A percentile compares a stretch with the other conserved stretches of the same genome.
Conservation (phyloP, 2,113 vertebrate genomes). For the Physeter macrocephalus region DNA sequence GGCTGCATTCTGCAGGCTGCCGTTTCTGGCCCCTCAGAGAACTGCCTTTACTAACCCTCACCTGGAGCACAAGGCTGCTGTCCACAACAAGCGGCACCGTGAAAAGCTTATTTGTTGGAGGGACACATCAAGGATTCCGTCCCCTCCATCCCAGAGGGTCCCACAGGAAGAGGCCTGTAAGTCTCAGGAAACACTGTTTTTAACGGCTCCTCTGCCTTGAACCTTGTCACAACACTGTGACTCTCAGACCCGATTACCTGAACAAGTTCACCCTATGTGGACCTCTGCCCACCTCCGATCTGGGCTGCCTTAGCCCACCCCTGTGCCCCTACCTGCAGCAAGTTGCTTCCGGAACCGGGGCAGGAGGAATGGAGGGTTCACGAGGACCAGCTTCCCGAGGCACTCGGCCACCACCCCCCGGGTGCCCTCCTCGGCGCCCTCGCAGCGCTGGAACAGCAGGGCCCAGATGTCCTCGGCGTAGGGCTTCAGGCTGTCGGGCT, state of each 20-base stretch:
- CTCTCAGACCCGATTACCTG: neutral
- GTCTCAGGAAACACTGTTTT: neutral
- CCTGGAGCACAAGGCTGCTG: neutral
- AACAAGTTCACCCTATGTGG: neutral
- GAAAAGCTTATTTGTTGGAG: neutral
- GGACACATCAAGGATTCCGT: neutral
- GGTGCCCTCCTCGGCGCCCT: slow-evolving; percentile 91
- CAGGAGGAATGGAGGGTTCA: slow-evolving; percentile 86
- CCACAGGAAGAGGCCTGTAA: neutral
- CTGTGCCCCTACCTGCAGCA: slow-evolving; percentile 81
- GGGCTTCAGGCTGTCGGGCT: slow-evolving; percentile 82
- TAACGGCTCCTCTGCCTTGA: neutral
- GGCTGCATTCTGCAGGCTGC: neutral
- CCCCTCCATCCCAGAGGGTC: neutral
- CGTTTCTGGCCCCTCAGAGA: neutral
- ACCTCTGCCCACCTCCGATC: fast-evolving
- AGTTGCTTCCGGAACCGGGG: slow-evolving; percentile 90
- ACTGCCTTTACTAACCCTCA: neutral
- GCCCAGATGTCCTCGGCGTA: slow-evolving; percentile 92
- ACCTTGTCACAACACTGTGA: neutral
- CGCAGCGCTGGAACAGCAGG: slow-evolving; percentile 89
- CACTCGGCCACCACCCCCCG: slow-evolving; percentile 94
- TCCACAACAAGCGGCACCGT: neutral
- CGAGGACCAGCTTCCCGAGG: slow-evolving; percentile 89
- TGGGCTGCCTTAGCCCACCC: neutral